Evolutionary conservation across 2,888 invertebrate genomes (phyloP).

Genomic region (Frankliniella intonsa): DNA sequence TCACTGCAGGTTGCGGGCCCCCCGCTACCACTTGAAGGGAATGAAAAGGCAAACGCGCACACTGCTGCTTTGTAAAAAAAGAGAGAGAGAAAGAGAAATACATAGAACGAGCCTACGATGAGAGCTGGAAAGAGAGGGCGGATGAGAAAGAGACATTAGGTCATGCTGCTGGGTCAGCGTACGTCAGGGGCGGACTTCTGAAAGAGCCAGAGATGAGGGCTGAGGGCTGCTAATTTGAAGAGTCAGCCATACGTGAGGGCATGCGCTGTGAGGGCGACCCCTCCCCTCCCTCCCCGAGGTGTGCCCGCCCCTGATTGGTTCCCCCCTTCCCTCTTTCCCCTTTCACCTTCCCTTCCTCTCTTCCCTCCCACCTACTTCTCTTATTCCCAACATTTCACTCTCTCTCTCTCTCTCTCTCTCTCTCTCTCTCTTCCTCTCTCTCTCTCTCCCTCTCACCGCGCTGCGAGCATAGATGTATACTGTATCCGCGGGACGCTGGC

Average conservation of each 20-base stretch:
- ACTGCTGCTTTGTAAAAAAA: no score
- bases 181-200: not conserved
- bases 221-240: not conserved
- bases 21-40: no score
- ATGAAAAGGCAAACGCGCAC: no score
- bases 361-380: not conserved
- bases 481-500: not conserved
- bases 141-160: not conserved
- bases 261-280: not conserved
- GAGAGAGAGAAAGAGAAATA: not conserved
- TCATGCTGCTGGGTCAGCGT: not conserved
- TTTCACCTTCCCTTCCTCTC: conserved; percentile 15
- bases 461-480: not conserved
- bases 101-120: no score
- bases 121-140: not conserved
- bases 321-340: not conserved
- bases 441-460: not conserved
- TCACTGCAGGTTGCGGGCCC: no score
- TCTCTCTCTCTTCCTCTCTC: not conserved
- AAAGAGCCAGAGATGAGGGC: conserved; percentile 9
- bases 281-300: not conserved
- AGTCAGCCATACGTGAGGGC: conserved; percentile 26
- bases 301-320: not conserved
- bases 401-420: not conserved
- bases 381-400: not conserved